Percentiles rank a stretch among this genome's conserved stretches.
Evolutionary conservation across 2,113 vertebrate species (phyloP).

Genomic region (Phylloscopus whistleri): DNA sequence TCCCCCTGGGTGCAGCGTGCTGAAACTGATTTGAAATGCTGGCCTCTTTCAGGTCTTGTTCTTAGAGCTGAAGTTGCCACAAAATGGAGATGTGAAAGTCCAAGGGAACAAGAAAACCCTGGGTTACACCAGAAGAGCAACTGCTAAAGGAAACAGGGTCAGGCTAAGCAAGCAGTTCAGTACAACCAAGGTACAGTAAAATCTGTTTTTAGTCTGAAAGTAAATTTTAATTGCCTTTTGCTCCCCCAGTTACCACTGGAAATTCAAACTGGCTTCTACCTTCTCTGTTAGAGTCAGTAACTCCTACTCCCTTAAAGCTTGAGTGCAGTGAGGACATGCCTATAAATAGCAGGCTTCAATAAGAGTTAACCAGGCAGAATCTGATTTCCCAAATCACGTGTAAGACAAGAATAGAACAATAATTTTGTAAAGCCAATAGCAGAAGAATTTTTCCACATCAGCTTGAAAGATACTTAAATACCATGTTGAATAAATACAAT

Average conservation of each 20-base stretch:
- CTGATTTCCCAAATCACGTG: background rate
- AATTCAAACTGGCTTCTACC: background rate
- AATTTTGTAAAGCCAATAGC: conserved; percentile 7
- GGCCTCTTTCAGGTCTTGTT: conserved; percentile 84
- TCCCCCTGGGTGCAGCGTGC: background rate
- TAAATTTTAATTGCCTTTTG: background rate
- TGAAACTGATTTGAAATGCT: conserved; percentile 8
- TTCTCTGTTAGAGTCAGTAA: background rate
- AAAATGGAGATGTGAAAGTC: conserved; percentile 80
- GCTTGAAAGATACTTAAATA: background rate
- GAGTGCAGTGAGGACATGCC: background rate
- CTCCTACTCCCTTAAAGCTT: background rate
- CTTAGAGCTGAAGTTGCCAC: conserved; percentile 91
- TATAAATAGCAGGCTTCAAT: background rate
- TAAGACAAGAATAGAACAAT: conserved; percentile 21
- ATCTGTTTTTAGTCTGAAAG: background rate
- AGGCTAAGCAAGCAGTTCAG: conserved; percentile 87
- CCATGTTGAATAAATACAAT: background rate
- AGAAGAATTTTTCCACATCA: conserved; percentile 3
- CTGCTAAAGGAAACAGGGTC: conserved; percentile 55
- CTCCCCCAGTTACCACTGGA: background rate
- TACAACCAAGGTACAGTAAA: conserved; percentile 86
- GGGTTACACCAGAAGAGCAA: conserved; percentile 84
- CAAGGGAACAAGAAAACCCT: conserved; percentile 87
- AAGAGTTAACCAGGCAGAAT: background rate